phyloP scores from a whole-genome alignment of 2,888 invertebrate species.

The Sphaerophoria rueppellii region DNA sequence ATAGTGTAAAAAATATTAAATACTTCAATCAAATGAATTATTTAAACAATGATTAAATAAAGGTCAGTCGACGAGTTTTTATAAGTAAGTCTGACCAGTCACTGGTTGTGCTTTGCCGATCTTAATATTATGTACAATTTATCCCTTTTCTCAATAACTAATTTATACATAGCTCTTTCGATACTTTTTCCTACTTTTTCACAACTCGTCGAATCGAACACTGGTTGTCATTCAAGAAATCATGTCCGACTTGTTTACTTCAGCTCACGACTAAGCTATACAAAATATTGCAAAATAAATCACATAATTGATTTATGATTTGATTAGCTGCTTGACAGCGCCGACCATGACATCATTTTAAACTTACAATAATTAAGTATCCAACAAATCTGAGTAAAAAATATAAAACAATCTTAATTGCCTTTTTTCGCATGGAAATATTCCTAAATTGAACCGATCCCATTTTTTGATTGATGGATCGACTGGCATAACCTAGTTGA shows the following conservation, averaged over 20 bases:
- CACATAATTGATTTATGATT: conserved; percentile 20
- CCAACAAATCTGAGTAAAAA: not conserved
- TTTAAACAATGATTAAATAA: no score
- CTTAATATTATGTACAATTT: no score
- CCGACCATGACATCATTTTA: conserved; percentile 29
- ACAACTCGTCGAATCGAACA: no score
- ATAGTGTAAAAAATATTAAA: no score
- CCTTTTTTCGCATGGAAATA: conserved; percentile 2
- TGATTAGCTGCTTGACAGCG: conserved; percentile 7
- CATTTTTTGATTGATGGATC: conserved; percentile 64
- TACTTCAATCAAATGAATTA: no score
- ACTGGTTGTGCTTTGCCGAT: no score
- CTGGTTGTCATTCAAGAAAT: not conserved
- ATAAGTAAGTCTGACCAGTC: no score
- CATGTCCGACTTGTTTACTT: not conserved
- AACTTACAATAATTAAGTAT: not conserved
- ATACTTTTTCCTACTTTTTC: no score
- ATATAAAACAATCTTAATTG: conserved; percentile 8
- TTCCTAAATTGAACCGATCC: conserved; percentile 29
- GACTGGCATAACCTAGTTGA: conserved; percentile 49
- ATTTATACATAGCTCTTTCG: no score
- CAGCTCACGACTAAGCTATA: not conserved
- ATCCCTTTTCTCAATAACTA: no score
- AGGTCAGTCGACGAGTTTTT: no score
- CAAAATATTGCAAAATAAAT: conserved; percentile 5